Evolutionary conservation across 2,113 vertebrate genomes (phyloP).

Genomic region (Malaclemys terrapin): DNA sequence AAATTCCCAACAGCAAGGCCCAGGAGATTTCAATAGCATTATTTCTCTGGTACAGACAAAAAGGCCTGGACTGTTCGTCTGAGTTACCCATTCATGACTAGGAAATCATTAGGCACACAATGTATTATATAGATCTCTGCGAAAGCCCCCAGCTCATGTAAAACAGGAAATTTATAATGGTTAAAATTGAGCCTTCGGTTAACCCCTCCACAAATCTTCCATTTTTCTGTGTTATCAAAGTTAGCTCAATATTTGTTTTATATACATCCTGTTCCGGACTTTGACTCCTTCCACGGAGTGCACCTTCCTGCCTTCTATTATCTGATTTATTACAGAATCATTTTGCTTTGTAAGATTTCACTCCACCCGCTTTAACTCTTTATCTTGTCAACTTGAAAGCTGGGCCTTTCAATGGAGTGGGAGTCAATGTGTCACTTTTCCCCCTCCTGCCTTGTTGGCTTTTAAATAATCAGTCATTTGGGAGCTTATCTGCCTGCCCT

Average conservation of each 20-base stretch:
- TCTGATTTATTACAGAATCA: constrained; percentile 20
- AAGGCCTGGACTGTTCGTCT: constrained; percentile 37
- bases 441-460: neutral
- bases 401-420: neutral
- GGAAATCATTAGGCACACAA: constrained; percentile 69
- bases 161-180: constrained; percentile 62
- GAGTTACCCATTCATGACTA: constrained; percentile 49
- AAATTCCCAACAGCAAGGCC: constrained; percentile 69
- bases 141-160: constrained; percentile 12
- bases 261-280: constrained; percentile 77
- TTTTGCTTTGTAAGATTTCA: neutral
- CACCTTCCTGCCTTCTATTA: constrained; percentile 70
- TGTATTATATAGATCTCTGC: constrained; percentile 57
- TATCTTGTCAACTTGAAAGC: constrained; percentile 47
- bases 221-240: constrained; percentile 71
- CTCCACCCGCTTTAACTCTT: constrained; percentile 63
- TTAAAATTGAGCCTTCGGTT: constrained; percentile 5
- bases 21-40: constrained; percentile 65
- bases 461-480: accelerated
- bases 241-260: constrained; percentile 72
- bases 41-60: constrained; percentile 37
- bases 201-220: constrained; percentile 62
- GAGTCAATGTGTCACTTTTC: accelerated
- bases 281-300: constrained; percentile 55
- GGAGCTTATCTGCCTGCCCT: neutral